These are phyloP conservation scores for Acanthosoma haemorrhoidale DNA, from an alignment of 2,888 invertebrate genomes.

Conservation along the genomic window DNA sequence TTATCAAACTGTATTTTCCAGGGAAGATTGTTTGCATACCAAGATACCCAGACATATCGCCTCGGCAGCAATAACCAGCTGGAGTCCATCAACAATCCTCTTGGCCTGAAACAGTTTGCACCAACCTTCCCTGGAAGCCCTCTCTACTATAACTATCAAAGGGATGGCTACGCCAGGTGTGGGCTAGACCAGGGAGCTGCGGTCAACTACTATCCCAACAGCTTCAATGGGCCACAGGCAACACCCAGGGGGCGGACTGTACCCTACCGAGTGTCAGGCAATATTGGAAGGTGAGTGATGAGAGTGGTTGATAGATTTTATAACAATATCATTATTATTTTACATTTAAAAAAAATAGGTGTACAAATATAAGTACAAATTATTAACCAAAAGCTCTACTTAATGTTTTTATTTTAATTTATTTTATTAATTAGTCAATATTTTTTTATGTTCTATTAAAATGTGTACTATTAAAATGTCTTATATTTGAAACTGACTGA, in stretches of 20 bases:
- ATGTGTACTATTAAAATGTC: too few relatives aligned
- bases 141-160: conserved; percentile 65
- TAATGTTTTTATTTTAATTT: too few relatives aligned
- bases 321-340: too few relatives aligned
- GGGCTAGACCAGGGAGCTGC: conserved; percentile 73
- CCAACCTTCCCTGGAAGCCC: not conserved
- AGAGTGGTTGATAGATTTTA: too few relatives aligned
- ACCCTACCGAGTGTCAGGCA: conserved; percentile 5
- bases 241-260: not conserved
- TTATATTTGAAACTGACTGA: too few relatives aligned
- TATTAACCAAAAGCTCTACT: too few relatives aligned
- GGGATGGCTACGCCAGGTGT: conserved; percentile 74
- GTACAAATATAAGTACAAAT: too few relatives aligned
- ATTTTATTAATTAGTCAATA: too few relatives aligned
- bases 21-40: conserved; percentile 80
- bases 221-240: conserved; percentile 53
- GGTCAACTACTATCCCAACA: conserved; percentile 96
- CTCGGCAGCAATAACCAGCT: conserved; percentile 88
- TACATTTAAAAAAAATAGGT: too few relatives aligned
- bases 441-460: too few relatives aligned
- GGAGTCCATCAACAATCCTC: conserved; percentile 93
- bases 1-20: conserved; percentile 48
- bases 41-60: conserved; percentile 85
- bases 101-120: conserved; percentile 45
- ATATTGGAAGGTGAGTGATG: conserved; percentile 18